Conservation (phyloP, 2,797 vertebrate genomes). For the Gymnopithys bicolor region DNA sequence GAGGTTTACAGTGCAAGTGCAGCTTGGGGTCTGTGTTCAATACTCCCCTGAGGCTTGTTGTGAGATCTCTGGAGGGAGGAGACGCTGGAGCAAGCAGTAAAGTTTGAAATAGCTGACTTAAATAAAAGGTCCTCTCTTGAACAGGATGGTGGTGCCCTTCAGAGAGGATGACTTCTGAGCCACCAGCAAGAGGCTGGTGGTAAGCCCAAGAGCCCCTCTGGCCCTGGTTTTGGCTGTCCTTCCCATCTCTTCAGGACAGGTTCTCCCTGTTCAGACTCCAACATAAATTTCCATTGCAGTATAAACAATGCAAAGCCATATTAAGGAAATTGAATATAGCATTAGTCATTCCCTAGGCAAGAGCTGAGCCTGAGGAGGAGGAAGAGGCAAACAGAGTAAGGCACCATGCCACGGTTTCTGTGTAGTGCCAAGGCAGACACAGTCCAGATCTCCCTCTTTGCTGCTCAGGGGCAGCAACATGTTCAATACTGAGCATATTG, state of each 20-base stretch:
- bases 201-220: neutral
- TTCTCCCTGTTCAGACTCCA: neutral
- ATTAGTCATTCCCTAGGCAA: constrained; percentile 44
- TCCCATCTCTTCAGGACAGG: neutral
- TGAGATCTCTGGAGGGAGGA: neutral
- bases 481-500: neutral
- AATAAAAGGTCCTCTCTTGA: neutral
- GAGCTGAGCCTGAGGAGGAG: neutral
- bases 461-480: neutral
- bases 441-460: neutral
- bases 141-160: neutral
- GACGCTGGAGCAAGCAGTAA: neutral
- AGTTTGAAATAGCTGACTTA: neutral
- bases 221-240: neutral
- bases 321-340: constrained; percentile 22
- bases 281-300: neutral
- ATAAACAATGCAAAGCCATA: neutral
- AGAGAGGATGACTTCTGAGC: neutral
- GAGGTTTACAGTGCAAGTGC: rapidly evolving
- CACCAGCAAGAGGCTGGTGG: neutral
- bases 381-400: neutral
- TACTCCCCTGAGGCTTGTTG: neutral
- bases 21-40: neutral
- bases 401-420: neutral
- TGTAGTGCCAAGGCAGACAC: neutral